A percentile compares a stretch with the other conserved stretches of the same genome.
Evolutionary conservation across 2,888 invertebrate species (phyloP).

Genomic region (Iselma pallidipennis): DNA sequence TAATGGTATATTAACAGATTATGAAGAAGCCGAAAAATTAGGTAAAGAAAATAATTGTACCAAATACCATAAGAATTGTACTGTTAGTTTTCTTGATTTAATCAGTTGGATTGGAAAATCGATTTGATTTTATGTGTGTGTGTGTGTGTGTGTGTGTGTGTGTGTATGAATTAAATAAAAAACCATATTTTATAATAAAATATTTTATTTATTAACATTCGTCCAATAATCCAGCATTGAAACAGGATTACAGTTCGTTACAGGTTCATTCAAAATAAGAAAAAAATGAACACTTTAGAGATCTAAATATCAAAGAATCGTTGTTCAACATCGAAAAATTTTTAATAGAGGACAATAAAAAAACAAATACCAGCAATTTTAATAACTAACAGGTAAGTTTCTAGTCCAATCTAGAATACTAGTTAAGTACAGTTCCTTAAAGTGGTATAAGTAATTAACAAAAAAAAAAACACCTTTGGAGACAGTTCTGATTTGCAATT

Average conservation of each 20-base stretch:
- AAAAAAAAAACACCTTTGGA: too few relatives aligned
- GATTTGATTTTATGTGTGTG: slow-evolving; percentile 16
- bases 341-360: background rate
- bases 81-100: slow-evolving; percentile 61
- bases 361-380: background rate
- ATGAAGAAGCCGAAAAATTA: slow-evolving; percentile 36
- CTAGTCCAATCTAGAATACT: background rate
- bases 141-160: too few relatives aligned
- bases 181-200: background rate
- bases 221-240: too few relatives aligned
- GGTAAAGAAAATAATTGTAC: slow-evolving; percentile 54
- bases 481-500: too few relatives aligned
- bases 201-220: background rate
- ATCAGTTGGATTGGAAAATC: slow-evolving; percentile 48
- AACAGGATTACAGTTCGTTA: too few relatives aligned
- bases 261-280: too few relatives aligned
- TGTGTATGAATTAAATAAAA: background rate
- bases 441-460: too few relatives aligned
- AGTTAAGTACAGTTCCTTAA: background rate
- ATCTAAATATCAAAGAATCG: background rate
- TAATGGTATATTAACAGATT: slow-evolving; percentile 27
- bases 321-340: too few relatives aligned
- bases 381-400: background rate
- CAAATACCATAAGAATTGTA: slow-evolving; percentile 58
- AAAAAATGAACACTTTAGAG: background rate